Conservation (phyloP, 1,140 invertebrate genomes). For the Coenobita brevimanus region DNA sequence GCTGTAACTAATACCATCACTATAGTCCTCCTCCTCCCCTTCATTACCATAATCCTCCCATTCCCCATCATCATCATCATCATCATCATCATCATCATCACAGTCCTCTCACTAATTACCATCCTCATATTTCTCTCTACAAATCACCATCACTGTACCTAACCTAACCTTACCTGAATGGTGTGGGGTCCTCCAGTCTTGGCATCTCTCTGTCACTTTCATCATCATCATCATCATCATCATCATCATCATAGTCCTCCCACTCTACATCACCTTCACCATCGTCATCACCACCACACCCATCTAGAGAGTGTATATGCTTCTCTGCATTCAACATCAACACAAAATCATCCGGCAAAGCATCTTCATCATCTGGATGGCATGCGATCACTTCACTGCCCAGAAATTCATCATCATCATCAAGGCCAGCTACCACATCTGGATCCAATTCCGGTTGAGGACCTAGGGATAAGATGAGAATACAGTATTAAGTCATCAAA, state of each 20-base stretch:
- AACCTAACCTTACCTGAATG: too few species aligned
- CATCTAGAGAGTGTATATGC: constrained; percentile 10
- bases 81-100: too few species aligned
- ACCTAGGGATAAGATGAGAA: too few species aligned
- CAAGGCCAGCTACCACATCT: constrained; percentile 93
- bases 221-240: constrained; percentile 40
- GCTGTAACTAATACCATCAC: too few species aligned
- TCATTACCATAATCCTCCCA: too few species aligned
- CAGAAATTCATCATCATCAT: constrained; percentile 86
- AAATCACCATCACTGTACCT: too few species aligned
- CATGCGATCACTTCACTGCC: constrained; percentile 73
- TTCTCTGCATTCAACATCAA: constrained; percentile 49
- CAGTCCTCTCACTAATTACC: too few species aligned
- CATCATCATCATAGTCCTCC: constrained; percentile 39
- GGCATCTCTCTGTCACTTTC: constrained; percentile 31
- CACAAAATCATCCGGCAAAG: constrained; percentile 50
- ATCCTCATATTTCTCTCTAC: too few species aligned
- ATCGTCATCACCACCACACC: too few species aligned
- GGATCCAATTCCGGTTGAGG: constrained; percentile 90
- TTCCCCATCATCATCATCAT: too few species aligned
- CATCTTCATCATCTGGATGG: constrained; percentile 40
- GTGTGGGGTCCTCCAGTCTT: neutral
- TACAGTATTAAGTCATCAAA: too few species aligned
- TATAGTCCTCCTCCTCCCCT: too few species aligned
- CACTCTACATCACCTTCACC: constrained; percentile 33